Conservation (phyloP, 2,113 vertebrate genomes). For the Callocephalon fimbriatum region DNA sequence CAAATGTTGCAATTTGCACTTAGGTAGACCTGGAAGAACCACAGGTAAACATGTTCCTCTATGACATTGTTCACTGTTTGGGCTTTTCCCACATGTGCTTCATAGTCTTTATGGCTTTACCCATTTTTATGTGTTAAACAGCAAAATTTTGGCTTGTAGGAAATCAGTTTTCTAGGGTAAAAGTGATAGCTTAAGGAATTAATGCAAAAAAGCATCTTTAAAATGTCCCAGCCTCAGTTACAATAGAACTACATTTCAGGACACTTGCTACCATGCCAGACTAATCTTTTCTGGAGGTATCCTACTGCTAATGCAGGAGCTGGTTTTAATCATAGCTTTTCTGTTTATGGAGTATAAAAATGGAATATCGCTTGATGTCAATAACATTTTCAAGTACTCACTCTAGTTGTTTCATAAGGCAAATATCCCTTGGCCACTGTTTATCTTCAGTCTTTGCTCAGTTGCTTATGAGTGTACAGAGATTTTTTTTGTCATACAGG, state of each 20-base stretch:
- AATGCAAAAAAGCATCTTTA: not conserved
- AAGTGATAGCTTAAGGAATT: not conserved
- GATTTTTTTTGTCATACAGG: not conserved
- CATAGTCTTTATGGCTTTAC: not conserved
- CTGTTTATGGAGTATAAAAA: not conserved
- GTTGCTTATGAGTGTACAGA: not conserved
- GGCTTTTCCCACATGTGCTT: not conserved
- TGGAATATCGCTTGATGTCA: not conserved
- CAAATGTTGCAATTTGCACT: not conserved
- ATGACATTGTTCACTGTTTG: not conserved
- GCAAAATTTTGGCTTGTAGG: not conserved
- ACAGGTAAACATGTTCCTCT: fast-evolving
- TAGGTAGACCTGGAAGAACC: not conserved
- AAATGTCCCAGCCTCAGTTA: not conserved
- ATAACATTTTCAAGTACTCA: not conserved
- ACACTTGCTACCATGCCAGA: not conserved
- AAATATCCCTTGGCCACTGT: not conserved
- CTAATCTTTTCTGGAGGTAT: not conserved
- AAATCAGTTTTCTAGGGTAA: not conserved
- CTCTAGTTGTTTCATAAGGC: not conserved
- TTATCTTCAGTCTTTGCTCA: not conserved
- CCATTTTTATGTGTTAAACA: not conserved
- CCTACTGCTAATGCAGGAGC: not conserved
- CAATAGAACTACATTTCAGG: not conserved
- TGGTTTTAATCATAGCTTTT: not conserved